Percentiles rank a stretch among this genome's conserved stretches.
Conservation (phyloP, 2,113 vertebrate species). For the Mesoclemmys tuberculata region DNA sequence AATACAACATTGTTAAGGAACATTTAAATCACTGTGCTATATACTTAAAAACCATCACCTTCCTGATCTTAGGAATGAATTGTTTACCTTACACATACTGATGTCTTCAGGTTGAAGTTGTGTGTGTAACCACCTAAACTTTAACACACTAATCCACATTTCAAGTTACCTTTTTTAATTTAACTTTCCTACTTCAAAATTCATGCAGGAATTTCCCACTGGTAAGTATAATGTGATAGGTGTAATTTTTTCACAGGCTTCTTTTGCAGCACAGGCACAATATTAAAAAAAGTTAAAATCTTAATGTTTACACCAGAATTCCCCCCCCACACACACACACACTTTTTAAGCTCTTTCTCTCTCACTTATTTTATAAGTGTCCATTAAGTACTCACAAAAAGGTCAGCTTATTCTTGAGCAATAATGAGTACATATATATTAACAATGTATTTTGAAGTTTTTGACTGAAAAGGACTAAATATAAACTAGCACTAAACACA, state of each 20-base stretch:
- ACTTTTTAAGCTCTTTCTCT: background rate
- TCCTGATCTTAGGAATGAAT: background rate
- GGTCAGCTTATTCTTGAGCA: background rate
- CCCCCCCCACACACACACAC: no score
- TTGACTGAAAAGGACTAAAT: background rate
- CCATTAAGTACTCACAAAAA: background rate
- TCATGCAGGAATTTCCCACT: background rate
- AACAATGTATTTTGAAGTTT: background rate
- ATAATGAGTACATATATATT: background rate
- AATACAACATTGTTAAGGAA: background rate
- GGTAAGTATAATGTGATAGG: background rate
- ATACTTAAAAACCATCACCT: fast-evolving
- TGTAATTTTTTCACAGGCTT: background rate
- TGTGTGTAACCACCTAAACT: background rate
- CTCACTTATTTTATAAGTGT: background rate
- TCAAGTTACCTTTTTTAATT: background rate
- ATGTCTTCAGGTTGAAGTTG: background rate
- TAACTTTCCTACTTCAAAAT: background rate
- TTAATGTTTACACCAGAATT: background rate
- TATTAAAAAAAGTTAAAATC: background rate
- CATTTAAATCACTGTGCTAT: background rate
- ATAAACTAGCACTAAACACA: background rate
- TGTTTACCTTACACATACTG: background rate
- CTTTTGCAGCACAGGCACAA: background rate
- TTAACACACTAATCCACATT: background rate